Evolutionary conservation across 2,113 vertebrate species (phyloP).

Genomic region (Pachyramphus minor): DNA sequence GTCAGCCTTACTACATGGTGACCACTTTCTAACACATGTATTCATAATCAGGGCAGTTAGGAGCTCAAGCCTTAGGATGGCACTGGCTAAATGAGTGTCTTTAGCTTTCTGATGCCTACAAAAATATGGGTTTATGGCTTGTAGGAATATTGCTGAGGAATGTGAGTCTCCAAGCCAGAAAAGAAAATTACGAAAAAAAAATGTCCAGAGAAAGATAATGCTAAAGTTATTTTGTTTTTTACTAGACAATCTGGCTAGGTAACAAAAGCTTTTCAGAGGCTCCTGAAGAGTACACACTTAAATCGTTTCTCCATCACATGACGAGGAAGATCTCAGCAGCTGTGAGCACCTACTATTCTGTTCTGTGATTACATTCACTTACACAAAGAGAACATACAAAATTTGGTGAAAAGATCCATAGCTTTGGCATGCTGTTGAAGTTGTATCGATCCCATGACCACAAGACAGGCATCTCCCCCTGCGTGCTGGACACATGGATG

Average conservation of each 20-base stretch:
- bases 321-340: neutral
- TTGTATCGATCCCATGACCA: accelerated
- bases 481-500: neutral
- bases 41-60: neutral
- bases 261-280: neutral
- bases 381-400: neutral
- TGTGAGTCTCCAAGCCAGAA: neutral
- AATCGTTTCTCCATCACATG: neutral
- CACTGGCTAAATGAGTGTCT: neutral
- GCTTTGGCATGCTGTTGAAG: neutral
- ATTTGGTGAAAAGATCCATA: neutral
- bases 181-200: neutral
- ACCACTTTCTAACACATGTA: neutral
- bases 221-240: neutral
- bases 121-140: neutral
- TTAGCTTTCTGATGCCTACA: neutral
- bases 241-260: neutral
- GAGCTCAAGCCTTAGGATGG: neutral
- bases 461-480: neutral
- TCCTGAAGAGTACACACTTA: neutral
- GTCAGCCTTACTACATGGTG: accelerated
- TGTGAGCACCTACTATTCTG: neutral
- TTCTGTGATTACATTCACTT: neutral
- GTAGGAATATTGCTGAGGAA: neutral
- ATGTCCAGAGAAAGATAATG: neutral